Evolutionary conservation across 2,888 invertebrate genomes (phyloP).

Genomic region (Malachius bipustulatus): DNA sequence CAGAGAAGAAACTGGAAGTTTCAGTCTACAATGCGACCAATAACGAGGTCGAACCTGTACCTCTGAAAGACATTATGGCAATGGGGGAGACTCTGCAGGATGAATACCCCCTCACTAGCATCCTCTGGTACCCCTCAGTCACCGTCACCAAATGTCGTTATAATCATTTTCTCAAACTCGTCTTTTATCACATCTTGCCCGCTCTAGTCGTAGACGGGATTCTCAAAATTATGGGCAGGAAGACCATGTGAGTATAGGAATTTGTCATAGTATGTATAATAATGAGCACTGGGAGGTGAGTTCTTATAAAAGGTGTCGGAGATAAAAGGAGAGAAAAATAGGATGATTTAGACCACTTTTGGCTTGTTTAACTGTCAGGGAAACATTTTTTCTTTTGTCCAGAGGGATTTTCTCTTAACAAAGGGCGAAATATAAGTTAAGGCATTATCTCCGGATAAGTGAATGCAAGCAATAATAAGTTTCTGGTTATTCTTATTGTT

Average conservation of each 20-base stretch:
- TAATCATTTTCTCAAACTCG: slow-evolving; percentile 53
- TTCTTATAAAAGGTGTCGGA: no score
- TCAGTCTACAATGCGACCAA: slow-evolving; percentile 76
- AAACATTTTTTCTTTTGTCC: no score
- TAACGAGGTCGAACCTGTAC: slow-evolving; percentile 53
- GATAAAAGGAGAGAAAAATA: no score
- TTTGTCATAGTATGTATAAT: no score
- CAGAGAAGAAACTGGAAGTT: slow-evolving; percentile 32
- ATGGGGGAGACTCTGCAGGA: slow-evolving; percentile 42
- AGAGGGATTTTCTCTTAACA: no score
- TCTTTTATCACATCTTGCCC: slow-evolving; percentile 66
- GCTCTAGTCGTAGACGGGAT: slow-evolving; percentile 62
- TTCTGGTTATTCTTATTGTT: no score
- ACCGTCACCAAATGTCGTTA: slow-evolving; percentile 46
- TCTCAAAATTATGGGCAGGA: slow-evolving; percentile 51
- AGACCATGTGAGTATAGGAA: slow-evolving; percentile 50
- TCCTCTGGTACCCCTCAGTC: slow-evolving; percentile 56
- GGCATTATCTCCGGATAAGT: no score
- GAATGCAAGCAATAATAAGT: no score
- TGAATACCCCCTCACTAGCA: slow-evolving; percentile 53
- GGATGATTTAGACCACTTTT: no score
- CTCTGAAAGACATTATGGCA: slow-evolving; percentile 49
- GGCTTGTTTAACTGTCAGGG: no score
- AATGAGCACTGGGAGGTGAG: no score
- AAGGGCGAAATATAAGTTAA: no score